Evolutionary conservation across 2,797 vertebrate species (phyloP).

Genomic region (Chelmon rostratus): DNA sequence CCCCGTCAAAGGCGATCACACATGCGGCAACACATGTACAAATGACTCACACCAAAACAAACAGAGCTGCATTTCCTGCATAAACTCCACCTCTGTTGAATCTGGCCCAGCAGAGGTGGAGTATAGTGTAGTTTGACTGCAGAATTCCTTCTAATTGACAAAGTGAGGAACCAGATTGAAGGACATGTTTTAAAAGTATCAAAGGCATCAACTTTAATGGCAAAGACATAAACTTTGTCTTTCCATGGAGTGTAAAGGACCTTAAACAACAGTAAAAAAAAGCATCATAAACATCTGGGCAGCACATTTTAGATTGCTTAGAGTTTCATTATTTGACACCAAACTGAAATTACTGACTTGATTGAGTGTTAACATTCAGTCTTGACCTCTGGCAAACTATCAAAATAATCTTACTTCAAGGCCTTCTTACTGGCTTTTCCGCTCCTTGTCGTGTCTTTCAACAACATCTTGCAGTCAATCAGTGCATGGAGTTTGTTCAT

Average conservation of each 20-base stretch:
- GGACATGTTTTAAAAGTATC: background rate
- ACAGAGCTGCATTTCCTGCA: background rate
- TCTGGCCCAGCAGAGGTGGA: background rate
- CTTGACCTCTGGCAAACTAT: background rate
- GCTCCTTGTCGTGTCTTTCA: background rate
- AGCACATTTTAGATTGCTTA: background rate
- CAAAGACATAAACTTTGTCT: background rate
- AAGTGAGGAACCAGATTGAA: background rate
- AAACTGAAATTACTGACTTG: background rate
- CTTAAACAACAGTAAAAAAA: slow-evolving; percentile 22
- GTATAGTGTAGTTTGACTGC: background rate
- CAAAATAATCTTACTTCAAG: background rate
- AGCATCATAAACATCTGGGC: slow-evolving; percentile 1
- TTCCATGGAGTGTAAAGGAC: slow-evolving; percentile 25
- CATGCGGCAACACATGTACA: slow-evolving; percentile 27
- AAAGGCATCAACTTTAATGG: background rate
- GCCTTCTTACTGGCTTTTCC: background rate
- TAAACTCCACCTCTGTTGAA: background rate
- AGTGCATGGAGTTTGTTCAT: no score
- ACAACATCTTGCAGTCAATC: background rate
- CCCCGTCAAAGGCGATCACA: slow-evolving; percentile 12
- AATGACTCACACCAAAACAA: background rate
- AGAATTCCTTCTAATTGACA: background rate
- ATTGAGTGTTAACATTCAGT: background rate
- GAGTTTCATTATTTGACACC: background rate